phyloP scores from a whole-genome alignment of 2,113 vertebrate species.

The Sylvicapra grimmia region DNA sequence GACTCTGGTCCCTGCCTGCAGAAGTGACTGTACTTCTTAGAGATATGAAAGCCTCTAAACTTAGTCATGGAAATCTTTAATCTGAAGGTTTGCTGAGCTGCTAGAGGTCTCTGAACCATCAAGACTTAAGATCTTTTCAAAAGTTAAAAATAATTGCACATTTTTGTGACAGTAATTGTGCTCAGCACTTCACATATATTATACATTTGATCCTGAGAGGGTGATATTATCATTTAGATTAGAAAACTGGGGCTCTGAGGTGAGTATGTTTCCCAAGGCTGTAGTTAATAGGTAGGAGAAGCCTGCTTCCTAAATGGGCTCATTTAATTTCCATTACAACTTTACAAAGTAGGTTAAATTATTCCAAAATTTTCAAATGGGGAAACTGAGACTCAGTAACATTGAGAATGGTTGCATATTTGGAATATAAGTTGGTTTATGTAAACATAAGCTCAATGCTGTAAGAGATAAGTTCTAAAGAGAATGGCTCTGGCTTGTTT shows the following conservation, averaged over 20 bases:
- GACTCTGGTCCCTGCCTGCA: background rate
- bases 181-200: background rate
- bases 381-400: constrained; percentile 3
- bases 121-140: background rate
- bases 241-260: background rate
- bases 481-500: background rate
- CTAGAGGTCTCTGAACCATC: background rate
- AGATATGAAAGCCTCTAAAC: background rate
- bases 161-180: background rate
- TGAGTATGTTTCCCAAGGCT: background rate
- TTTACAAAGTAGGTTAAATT: background rate
- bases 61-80: background rate
- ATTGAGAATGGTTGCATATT: background rate
- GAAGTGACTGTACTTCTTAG: background rate
- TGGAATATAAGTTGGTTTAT: background rate
- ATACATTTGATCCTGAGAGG: background rate
- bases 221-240: background rate
- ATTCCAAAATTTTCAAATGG: background rate
- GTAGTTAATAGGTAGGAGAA: background rate
- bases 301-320: background rate
- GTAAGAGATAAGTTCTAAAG: background rate
- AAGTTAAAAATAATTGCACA: background rate
- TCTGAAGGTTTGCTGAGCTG: background rate
- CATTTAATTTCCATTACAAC: background rate
- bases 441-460: background rate